Conservation (phyloP, 2,113 vertebrate species). For the Sorex araneus region DNA sequence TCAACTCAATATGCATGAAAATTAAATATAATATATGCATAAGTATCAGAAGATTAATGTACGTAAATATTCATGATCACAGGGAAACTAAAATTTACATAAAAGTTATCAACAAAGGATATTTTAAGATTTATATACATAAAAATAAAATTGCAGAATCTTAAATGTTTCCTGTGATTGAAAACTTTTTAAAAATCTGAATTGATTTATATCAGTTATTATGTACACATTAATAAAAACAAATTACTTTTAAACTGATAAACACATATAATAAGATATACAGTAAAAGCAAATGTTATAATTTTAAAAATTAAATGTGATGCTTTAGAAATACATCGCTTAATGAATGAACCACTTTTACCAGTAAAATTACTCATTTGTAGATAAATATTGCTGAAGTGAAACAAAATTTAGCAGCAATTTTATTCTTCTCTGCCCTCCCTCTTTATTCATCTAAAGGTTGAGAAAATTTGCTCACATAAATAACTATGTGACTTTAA, state of each 20-base stretch:
- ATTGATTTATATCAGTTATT: slow-evolving; percentile 30
- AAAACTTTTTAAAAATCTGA: neutral
- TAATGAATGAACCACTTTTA: neutral
- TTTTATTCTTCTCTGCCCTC: slow-evolving; percentile 25
- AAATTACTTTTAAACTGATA: neutral
- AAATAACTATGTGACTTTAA: slow-evolving; percentile 68
- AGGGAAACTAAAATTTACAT: slow-evolving; percentile 17
- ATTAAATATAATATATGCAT: slow-evolving; percentile 2
- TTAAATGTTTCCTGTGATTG: neutral
- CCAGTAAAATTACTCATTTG: neutral
- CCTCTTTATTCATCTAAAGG: slow-evolving; percentile 32
- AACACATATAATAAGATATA: neutral
- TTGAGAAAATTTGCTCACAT: slow-evolving; percentile 50
- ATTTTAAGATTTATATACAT: neutral
- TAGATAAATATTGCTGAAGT: slow-evolving; percentile 36
- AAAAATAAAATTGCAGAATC: slow-evolving; percentile 19
- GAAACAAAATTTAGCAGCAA: neutral
- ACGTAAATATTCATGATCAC: neutral
- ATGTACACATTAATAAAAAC: neutral
- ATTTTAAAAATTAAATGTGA: slow-evolving; percentile 39
- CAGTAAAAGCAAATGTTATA: neutral
- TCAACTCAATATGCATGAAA: neutral
- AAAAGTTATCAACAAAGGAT: neutral
- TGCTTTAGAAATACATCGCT: slow-evolving; percentile 18
- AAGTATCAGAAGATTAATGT: neutral